Evolutionary conservation across 2,797 vertebrate genomes (phyloP), one percentile per base, ranked within the genome.

Genomic region (Jordanella pulchra): DNA sequence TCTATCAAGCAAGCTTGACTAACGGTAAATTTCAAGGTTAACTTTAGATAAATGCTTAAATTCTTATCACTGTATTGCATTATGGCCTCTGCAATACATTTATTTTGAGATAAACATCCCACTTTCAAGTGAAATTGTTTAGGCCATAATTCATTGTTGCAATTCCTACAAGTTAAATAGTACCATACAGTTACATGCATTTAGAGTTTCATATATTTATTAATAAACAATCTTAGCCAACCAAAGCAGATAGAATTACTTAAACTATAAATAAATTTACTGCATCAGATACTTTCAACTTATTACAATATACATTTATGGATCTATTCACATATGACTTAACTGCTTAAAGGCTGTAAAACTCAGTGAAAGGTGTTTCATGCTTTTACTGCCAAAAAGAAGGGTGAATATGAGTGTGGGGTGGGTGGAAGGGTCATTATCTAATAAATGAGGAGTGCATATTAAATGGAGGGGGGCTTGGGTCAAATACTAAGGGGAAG

Each of bases 331-430:
- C 72, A 84, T 73, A 35, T 82, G 65, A 71, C 77, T 85, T 87
- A 84, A 85, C 80, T 67, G 84, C 78, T 81, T 81, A 82, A 80
- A 64, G 76, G 88, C 87, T 90, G 81, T 76, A 72, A 91, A 84
- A 90, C 67, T 89, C 65, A 81, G 82, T 84, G 87, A 77, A 61
- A 71, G 84, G 84, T 68, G 75, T 74, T 72, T 89, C 90, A 92
- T 91, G 92, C 88, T 86, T 84, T 80, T 75, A 76, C 82, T 81
- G 78, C 56, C n/a, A 65, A 55, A 73, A 76, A 72, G 68, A 21
- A 71, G 72, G 65, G 65, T 75, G 76, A 66, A 74, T 21, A 69
- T 78, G 70, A 72, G 76, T 75, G 84, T 77, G 51, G 60, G 56
- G 21, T 25, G 32, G 32, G 2, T 15, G 0, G 30, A 4, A 18